phyloP scores from a whole-genome alignment of 35 echinoderm and acorn worm species.

The Lytechinus pictus region DNA sequence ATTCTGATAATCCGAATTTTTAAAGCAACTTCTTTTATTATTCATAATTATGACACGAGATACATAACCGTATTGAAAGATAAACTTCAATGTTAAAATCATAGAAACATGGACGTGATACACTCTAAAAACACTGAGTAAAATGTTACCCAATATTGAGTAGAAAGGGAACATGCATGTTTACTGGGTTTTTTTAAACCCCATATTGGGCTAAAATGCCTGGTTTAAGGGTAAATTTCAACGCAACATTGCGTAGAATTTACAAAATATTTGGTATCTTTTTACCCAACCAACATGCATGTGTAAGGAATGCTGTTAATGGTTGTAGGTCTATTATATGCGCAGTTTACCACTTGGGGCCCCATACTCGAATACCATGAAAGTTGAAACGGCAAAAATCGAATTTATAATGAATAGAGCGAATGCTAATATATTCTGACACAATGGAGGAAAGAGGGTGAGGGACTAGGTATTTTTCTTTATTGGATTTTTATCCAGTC shows the following conservation, averaged over 20 bases:
- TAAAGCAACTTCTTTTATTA: background rate
- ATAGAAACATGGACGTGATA: background rate
- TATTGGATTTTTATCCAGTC: constrained; percentile 12
- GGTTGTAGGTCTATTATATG: too few relatives aligned
- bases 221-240: too few relatives aligned
- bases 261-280: too few relatives aligned
- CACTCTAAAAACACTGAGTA: too few relatives aligned
- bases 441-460: background rate
- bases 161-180: too few relatives aligned
- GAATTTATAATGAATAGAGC: constrained; percentile 6
- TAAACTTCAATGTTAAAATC: background rate
- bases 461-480: background rate
- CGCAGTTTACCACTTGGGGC: background rate
- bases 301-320: too few relatives aligned
- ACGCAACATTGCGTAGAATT: too few relatives aligned
- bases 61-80: background rate
- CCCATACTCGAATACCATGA: background rate
- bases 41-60: background rate
- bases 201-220: too few relatives aligned
- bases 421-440: background rate
- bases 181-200: too few relatives aligned
- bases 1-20: background rate
- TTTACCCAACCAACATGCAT: too few relatives aligned
- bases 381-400: background rate
- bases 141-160: too few relatives aligned